Evolutionary conservation across 1,140 invertebrate genomes (phyloP), one percentile per base, ranked within the genome.

Genomic region (Drosophila willistoni): DNA sequence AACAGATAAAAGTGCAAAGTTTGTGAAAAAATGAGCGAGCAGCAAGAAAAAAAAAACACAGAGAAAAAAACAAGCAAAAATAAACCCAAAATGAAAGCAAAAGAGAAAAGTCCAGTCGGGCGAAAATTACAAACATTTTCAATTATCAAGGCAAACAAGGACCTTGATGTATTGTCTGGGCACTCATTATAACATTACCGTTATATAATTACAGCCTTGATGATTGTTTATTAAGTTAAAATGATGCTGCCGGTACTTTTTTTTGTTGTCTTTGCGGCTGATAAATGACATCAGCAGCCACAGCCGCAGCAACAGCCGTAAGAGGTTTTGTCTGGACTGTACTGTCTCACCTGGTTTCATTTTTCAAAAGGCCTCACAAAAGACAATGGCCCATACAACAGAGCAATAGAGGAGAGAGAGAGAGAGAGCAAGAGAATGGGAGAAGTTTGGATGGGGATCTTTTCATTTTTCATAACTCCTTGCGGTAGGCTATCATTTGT

Each of bases 71-170:
- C 44, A 47, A 47, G 6, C 47, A 60, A 54, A 33, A 19, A 51
- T 22, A 51, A 51, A 51, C 7, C 44, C 44, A 51, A 51, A 51
- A 51, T 51, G 17, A 41, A 33, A 22, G n/a, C 47, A 19, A 54
- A 42, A 68, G 14, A 68, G 39, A 66, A 67, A 78, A 78, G 66
- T 61, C 74, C 76, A 79, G 79, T 63, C 74, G 62, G 81, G 82
- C 74, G 70, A 87, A 79, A 82, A 87, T 87, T 87, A 87, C 83
- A 87, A 87, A 87, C 83, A 87, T 87, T 87, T 87, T 87, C 83
- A 87, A 87, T 87, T 87, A 87, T 83, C 83, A 87, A 77, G 82
- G 65, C 71, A 85, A 78, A 64, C 60, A 62, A 62, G 60, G 68
- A 71, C 72, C 73, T 73, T 87, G 83, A 87, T 81, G 83, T 83